Evolutionary conservation across 2,888 invertebrate genomes (phyloP).

Genomic region (Pseudeuparius sepicola): DNA sequence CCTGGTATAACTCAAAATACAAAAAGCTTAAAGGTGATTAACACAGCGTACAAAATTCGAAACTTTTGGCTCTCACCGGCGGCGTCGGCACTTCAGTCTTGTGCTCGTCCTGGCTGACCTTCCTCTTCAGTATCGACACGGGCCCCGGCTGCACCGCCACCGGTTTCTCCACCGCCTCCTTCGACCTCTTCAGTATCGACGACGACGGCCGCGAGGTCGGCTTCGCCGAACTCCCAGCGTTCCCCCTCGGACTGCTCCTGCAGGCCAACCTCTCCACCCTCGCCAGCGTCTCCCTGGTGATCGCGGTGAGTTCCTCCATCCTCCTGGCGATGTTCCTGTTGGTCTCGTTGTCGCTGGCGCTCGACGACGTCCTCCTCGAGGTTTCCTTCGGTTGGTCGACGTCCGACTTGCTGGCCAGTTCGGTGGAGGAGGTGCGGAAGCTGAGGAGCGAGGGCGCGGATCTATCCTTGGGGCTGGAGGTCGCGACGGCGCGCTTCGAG

Average conservation of each 20-base stretch:
- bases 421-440: constrained; percentile 12
- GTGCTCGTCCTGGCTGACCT: too few species aligned
- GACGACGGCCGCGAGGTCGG: constrained; percentile 16
- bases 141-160: constrained; percentile 19
- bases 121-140: constrained; percentile 57
- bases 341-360: constrained; percentile 23
- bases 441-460: constrained; percentile 17
- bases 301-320: constrained; percentile 54
- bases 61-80: too few species aligned
- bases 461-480: constrained; percentile 25
- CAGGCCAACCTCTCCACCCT: constrained; percentile 52
- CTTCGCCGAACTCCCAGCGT: constrained; percentile 15
- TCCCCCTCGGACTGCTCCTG: constrained; percentile 32
- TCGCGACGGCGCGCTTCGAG: constrained; percentile 20
- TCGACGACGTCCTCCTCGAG: constrained; percentile 12
- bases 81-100: constrained; percentile 33
- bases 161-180: constrained; percentile 14
- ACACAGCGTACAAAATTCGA: too few species aligned
- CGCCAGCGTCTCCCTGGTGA: constrained; percentile 57
- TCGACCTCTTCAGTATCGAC: background rate
- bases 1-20: too few species aligned
- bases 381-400: constrained; percentile 11
- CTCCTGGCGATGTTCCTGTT: constrained; percentile 41
- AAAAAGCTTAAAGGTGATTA: too few species aligned
- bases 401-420: constrained; percentile 6